A percentile compares a stretch with the other conserved stretches of the same genome.
These are phyloP conservation scores for Rhabdomys dilectus DNA, from an alignment of 2,113 vertebrate species.

Conservation along the genomic window DNA sequence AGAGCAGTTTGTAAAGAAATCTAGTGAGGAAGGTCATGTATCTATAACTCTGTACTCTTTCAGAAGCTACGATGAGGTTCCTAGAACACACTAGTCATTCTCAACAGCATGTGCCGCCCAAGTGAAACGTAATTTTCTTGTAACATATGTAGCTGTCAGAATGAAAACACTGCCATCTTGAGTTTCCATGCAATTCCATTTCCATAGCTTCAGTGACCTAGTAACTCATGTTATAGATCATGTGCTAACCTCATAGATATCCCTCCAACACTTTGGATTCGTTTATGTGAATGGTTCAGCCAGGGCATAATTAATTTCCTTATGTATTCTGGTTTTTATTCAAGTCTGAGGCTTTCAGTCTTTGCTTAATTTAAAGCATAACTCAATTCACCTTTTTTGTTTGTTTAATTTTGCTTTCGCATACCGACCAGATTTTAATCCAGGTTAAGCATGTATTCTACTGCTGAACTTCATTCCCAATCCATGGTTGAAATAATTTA, in stretches of 20 bases:
- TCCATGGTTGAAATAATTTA: neutral
- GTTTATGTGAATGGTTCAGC: neutral
- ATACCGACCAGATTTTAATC: neutral
- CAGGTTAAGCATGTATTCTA: neutral
- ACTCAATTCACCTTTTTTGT: neutral
- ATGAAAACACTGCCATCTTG: neutral
- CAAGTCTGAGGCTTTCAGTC: neutral
- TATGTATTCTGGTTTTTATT: neutral
- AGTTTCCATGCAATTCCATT: neutral
- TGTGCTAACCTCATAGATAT: neutral
- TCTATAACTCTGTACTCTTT: neutral
- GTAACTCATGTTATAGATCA: neutral
- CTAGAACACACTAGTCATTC: neutral
- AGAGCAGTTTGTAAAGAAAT: constrained; percentile 15
- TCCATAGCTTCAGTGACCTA: neutral
- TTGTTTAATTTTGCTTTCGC: neutral
- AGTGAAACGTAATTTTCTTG: neutral
- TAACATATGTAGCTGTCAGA: neutral
- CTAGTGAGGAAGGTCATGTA: neutral
- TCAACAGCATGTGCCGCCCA: neutral
- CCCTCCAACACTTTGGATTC: neutral
- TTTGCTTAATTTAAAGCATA: neutral
- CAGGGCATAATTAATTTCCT: neutral
- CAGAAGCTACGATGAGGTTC: neutral
- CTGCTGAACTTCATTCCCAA: neutral